Base-by-base conservation (phyloP, 1,140 invertebrate genomes). In the Zaprionus capensis region DNA sequence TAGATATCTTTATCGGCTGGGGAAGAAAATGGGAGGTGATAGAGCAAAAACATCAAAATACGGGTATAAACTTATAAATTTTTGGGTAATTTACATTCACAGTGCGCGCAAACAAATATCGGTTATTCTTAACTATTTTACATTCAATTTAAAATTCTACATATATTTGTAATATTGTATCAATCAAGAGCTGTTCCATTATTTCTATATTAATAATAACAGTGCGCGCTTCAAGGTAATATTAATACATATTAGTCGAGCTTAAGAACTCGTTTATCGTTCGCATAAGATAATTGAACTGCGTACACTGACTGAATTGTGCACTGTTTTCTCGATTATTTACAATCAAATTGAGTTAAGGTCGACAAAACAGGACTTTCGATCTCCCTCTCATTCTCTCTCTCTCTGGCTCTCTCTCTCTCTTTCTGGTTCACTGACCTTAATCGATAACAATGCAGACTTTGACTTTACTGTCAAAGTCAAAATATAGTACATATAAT, bases 1-100 rank as follows among this genome's bases (percentile, higher is more conserved):
- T n/a, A 44, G 15, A 41, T 5, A n/a, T n/a, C 15, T n/a, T n/a
- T 7, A 36, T 44, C 41, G 41, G 6, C 2, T 6, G 6, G 6
- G 28, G 28, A 9, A 7, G 28, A 9, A 5, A 26, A 26, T 26
- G 26, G 26, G 28, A 44, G 41, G 0, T 17, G 17, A 14, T 49
- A 49, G 4, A 22, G 20, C 2, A 46, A 46, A 51, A 12, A 22
- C 11, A 24, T 24, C 4, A 51, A 51, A 14, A 0, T 51, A n/a
- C 14, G 46, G 24, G 20, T 51, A 51, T 24, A 49, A 49, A 51
- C 46, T 51, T 51, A 51, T 51, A 51, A 24, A 51, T 51, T 51
- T 51, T 51, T 51, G 46, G 46, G 11, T 24, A 51, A 51, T 51
- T 51, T 51, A 51, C 46, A 51, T 51, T 51, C 46, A 51, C 46